Evolutionary conservation across 2,113 vertebrate genomes (phyloP).

Genomic region (Taurulus bubalis): DNA sequence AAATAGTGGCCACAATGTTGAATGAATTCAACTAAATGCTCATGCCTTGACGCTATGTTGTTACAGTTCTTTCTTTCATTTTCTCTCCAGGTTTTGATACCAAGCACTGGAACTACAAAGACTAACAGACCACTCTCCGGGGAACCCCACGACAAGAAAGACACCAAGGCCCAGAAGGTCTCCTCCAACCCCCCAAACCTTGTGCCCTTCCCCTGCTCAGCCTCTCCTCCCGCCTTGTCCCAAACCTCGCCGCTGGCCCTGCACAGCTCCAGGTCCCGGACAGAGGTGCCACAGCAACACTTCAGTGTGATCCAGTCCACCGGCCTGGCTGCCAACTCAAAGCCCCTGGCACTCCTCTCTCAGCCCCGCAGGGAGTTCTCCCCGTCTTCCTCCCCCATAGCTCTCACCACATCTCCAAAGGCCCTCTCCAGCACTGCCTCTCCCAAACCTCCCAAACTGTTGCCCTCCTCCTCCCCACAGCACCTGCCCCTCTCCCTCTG

Average conservation of each 20-base stretch:
- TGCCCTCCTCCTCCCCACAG: conserved; percentile 80
- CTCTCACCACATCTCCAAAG: conserved; percentile 78
- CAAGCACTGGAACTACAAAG: conserved; percentile 85
- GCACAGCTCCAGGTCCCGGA: conserved; percentile 91
- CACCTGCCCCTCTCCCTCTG: conserved; percentile 82
- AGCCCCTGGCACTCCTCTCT: conserved; percentile 91
- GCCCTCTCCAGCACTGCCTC: conserved; percentile 62
- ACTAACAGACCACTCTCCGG: conserved; percentile 83
- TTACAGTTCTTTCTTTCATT: conserved; percentile 19
- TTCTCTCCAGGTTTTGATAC: conserved; percentile 86
- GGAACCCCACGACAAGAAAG: conserved; percentile 86
- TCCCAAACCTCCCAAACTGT: conserved; percentile 87
- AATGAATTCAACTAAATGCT: conserved; percentile 35
- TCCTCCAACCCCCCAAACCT: conserved; percentile 88
- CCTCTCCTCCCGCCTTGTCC: conserved; percentile 88
- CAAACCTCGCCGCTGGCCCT: conserved; percentile 90
- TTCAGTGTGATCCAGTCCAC: conserved; percentile 99
- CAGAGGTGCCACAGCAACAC: conserved; percentile 92
- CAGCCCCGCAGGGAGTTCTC: conserved; percentile 91
- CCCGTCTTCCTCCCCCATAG: conserved; percentile 73
- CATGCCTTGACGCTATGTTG: conserved; percentile 7
- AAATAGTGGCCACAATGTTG: conserved; percentile 29
- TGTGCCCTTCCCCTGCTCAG: conserved; percentile 88
- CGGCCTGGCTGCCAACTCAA: conserved; percentile 91
- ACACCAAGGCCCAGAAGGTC: conserved; percentile 79